phyloP scores from a whole-genome alignment of 1,140 invertebrate species.

The Theocolax elegans region DNA sequence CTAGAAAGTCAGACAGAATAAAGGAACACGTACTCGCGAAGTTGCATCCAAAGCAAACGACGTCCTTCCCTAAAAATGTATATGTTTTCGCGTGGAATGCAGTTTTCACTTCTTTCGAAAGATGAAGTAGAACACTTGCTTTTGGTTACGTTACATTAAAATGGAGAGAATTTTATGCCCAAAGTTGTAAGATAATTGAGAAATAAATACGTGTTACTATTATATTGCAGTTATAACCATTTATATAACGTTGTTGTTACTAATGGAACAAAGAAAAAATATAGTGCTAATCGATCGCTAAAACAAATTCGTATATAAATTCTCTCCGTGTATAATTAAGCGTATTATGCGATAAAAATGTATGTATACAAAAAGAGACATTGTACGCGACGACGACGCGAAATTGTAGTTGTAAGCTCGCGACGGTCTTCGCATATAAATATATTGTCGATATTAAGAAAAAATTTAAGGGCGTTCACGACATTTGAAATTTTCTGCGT shows the following conservation, averaged over 20 bases:
- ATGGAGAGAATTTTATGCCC: neutral
- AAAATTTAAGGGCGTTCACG: neutral
- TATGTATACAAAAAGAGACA: too few species aligned
- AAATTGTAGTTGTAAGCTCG: neutral
- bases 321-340: too few species aligned
- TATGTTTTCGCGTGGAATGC: too few species aligned
- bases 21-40: too few species aligned
- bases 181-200: neutral
- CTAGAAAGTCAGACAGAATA: too few species aligned
- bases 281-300: too few species aligned
- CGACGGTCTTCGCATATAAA: neutral
- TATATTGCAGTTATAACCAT: neutral
- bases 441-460: neutral
- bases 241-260: neutral
- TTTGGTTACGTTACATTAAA: neutral
- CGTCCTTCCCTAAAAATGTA: too few species aligned
- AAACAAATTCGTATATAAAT: too few species aligned
- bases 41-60: too few species aligned
- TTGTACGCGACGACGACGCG: slow-evolving; percentile 8
- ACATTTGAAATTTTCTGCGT: neutral
- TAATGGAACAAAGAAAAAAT: neutral
- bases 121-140: too few species aligned
- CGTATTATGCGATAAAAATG: too few species aligned
- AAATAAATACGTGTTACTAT: neutral
- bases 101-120: too few species aligned